Conservation (phyloP, 2,797 vertebrate genomes). For the Crenuchus spilurus region DNA sequence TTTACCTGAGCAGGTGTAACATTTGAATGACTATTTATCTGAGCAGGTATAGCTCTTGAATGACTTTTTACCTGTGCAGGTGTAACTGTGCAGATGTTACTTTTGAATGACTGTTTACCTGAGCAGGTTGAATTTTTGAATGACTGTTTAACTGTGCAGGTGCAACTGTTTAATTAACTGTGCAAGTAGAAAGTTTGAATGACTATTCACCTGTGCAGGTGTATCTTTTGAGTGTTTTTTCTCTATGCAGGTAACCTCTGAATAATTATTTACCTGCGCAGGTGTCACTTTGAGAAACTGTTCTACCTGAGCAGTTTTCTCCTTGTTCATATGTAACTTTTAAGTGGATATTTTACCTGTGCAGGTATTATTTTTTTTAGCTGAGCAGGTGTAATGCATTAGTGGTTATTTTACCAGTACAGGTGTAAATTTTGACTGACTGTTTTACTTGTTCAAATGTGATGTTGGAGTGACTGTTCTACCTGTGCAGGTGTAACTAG, state of each 20-base stretch:
- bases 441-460: conserved; percentile 43
- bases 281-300: too few species aligned
- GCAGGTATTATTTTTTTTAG: background rate
- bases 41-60: background rate
- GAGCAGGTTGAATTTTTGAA: conserved; percentile 25
- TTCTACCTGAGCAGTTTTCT: too few species aligned
- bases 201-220: too few species aligned
- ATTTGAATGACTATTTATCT: background rate
- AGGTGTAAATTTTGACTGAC: background rate
- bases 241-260: too few species aligned
- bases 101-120: background rate
- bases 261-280: too few species aligned
- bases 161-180: background rate
- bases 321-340: too few species aligned
- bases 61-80: background rate
- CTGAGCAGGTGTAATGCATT: too few species aligned
- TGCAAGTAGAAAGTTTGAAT: too few species aligned
- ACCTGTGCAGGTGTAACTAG: conserved; percentile 52
- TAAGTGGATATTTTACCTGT: background rate
- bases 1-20: background rate
- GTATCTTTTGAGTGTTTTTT: too few species aligned
- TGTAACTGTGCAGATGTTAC: conserved; percentile 28
- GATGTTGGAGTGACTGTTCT: conserved; percentile 8
- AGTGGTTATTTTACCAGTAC: background rate
- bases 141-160: conserved; percentile 28